phyloP scores from a whole-genome alignment of 2,113 vertebrate species.

The Tetrax tetrax region DNA sequence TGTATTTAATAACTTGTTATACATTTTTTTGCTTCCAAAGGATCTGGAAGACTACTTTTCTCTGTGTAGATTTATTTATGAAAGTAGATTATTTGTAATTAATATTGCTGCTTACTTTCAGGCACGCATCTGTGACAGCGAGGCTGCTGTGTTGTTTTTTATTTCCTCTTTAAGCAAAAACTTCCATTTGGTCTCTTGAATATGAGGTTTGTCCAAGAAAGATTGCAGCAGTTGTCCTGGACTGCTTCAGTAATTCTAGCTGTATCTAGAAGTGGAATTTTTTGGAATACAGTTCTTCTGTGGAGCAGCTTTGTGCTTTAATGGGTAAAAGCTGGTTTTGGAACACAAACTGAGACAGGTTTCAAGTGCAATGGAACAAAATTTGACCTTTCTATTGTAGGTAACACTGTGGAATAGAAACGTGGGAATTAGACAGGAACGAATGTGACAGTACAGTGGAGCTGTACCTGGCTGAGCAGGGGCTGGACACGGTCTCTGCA shows the following conservation, averaged over 20 bases:
- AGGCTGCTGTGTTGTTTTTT: neutral
- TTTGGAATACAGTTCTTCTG: neutral
- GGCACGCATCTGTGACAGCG: neutral
- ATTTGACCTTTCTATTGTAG: fast-evolving
- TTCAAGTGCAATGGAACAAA: neutral
- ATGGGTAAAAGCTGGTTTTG: neutral
- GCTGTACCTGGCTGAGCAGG: neutral
- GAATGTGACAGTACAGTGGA: neutral
- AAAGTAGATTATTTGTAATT: neutral
- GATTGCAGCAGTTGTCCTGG: neutral
- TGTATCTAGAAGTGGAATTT: neutral
- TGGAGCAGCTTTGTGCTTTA: neutral
- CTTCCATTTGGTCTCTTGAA: neutral
- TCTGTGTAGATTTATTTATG: conserved; percentile 35
- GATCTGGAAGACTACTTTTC: conserved; percentile 1
- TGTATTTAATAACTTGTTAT: neutral
- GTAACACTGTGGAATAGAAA: neutral
- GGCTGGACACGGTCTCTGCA: neutral
- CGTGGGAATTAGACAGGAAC: neutral
- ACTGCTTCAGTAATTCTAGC: neutral
- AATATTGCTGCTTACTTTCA: neutral
- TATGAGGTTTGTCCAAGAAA: neutral
- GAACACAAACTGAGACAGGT: neutral
- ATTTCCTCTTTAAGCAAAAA: neutral
- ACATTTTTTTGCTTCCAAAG: neutral